Evolutionary conservation across 2,888 invertebrate genomes (phyloP).

Genomic region (Lagria hirta): DNA sequence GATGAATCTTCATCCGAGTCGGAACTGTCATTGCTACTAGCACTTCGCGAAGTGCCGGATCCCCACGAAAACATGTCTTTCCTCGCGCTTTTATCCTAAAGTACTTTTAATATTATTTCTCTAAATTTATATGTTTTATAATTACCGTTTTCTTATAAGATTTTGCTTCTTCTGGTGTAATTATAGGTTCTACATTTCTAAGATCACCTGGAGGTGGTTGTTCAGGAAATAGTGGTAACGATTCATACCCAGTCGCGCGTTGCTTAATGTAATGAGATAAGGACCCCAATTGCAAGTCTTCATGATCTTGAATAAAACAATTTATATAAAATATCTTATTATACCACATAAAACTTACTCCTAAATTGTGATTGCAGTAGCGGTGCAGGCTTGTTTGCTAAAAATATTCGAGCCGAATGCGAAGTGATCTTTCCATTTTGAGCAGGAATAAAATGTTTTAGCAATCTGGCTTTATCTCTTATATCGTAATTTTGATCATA

Average conservation of each 20-base stretch:
- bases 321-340: too few species aligned
- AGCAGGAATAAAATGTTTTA: conserved; percentile 77
- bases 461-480: conserved; percentile 88
- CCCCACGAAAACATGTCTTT: conserved; percentile 47
- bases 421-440: conserved; percentile 57
- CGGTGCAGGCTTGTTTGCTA: conserved; percentile 93
- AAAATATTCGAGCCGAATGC: conserved; percentile 80
- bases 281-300: conserved; percentile 90
- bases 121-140: conserved; percentile 9
- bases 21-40: conserved; percentile 26
- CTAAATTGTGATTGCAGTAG: conserved; percentile 82
- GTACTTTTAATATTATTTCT: conserved; percentile 9
- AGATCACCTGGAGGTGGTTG: conserved; percentile 72
- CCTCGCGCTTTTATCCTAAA: conserved; percentile 39
- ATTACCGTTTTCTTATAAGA: conserved; percentile 30
- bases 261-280: conserved; percentile 92
- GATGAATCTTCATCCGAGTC: conserved; percentile 8
- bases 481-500: conserved; percentile 99
- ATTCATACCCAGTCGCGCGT: conserved; percentile 83
- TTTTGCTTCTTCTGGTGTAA: conserved; percentile 44
- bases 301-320: conserved; percentile 72
- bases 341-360: conserved; percentile 54
- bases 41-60: conserved; percentile 46
- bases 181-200: conserved; percentile 68
- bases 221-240: conserved; percentile 82